A percentile compares a stretch with the other conserved stretches of the same genome.
These are phyloP conservation scores for Potorous gilbertii DNA, from an alignment of 2,797 vertebrate genomes.

Conservation along the genomic window DNA sequence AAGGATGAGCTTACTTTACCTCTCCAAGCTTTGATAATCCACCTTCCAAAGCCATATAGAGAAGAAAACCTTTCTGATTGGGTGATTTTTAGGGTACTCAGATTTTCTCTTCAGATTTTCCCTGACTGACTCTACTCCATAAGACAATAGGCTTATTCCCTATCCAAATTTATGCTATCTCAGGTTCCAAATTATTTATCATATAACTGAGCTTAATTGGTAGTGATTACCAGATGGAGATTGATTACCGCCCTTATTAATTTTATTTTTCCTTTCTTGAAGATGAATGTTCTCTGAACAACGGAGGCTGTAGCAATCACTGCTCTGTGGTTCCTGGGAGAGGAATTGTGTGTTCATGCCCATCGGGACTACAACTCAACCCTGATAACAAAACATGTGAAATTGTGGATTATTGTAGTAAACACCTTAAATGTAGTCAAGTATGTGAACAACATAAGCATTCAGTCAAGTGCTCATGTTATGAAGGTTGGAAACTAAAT, in stretches of 20 bases:
- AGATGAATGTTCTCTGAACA: conserved; percentile 95
- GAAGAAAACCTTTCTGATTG: background rate
- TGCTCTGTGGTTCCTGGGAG: conserved; percentile 94
- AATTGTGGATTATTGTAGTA: conserved; percentile 94
- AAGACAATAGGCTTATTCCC: background rate
- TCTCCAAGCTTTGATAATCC: background rate
- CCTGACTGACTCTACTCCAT: background rate
- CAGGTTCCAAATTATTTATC: conserved; percentile 3
- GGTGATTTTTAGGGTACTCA: background rate
- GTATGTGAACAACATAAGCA: conserved; percentile 97
- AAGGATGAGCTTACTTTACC: background rate
- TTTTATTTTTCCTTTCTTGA: conserved; percentile 44
- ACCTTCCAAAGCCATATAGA: conserved; percentile 4
- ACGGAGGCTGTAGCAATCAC: conserved; percentile 97
- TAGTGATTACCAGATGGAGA: conserved; percentile 21
- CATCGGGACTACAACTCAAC: conserved; percentile 91
- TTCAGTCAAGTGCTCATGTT: conserved; percentile 97
- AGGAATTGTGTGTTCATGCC: conserved; percentile 95
- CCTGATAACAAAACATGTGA: conserved; percentile 95
- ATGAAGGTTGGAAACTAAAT: conserved; percentile 94
- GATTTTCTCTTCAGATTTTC: background rate
- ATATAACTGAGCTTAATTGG: background rate
- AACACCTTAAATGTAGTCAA: conserved; percentile 96
- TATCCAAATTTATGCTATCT: background rate
- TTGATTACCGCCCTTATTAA: background rate